A percentile compares a stretch with the other conserved stretches of the same genome.
Evolutionary conservation across 2,113 vertebrate genomes (phyloP).

Genomic region (Gavialis gangeticus): DNA sequence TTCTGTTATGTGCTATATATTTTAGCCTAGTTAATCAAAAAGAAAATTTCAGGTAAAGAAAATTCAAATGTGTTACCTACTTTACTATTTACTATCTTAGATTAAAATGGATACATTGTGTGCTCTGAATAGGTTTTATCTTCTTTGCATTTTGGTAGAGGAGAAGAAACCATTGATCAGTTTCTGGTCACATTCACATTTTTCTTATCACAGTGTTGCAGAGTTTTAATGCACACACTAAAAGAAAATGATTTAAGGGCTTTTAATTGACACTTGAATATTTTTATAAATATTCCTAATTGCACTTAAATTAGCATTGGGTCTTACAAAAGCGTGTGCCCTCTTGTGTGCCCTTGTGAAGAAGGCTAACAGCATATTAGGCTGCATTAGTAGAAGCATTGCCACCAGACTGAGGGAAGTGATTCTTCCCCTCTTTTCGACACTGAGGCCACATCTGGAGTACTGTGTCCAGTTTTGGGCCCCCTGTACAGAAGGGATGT

Average conservation of each 20-base stretch:
- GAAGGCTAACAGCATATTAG: no score
- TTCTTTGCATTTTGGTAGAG: background rate
- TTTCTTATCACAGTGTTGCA: background rate
- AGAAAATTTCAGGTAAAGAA: no score
- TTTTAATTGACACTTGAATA: background rate
- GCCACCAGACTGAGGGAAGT: no score
- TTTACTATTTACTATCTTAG: background rate
- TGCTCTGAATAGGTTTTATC: background rate
- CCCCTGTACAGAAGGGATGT: no score
- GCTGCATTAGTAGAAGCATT: no score
- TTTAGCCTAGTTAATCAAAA: no score
- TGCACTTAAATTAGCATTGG: background rate
- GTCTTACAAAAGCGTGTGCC: background rate
- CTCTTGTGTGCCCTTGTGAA: background rate
- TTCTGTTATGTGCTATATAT: no score
- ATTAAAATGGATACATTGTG: background rate
- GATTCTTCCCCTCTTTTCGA: no score
- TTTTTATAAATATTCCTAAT: background rate
- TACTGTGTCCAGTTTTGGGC: no score
- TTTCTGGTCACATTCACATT: background rate
- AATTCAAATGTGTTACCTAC: background rate
- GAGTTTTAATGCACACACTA: background rate
- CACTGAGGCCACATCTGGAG: no score
- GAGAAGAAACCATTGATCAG: background rate
- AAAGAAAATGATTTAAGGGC: background rate